Base-by-base conservation (phyloP, 1,140 invertebrate genomes). In the Drosophila saltans region DNA sequence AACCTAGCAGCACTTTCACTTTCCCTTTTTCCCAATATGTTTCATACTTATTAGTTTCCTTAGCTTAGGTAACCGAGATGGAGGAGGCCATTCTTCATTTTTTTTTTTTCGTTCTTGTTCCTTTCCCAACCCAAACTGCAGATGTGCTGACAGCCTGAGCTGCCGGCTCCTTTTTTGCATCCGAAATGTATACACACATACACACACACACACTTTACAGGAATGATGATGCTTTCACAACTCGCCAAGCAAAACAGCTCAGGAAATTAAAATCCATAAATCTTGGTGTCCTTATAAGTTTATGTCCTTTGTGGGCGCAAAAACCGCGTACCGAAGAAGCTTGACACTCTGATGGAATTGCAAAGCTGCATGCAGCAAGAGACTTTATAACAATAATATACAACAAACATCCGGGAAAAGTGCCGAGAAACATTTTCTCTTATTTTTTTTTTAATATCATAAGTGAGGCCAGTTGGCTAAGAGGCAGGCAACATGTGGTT, bases 221-320 rank as follows among this genome's bases (percentile, higher is more conserved):
- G 40, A 56, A 62, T 69, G 66, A 41, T 48, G 66, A 41, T 48
- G 33, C 62, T 66, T 60, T 56, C 77, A 72, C 64, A 70, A 57
- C 68, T 78, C 55, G 68, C 63, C 71, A 67, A 55, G 67, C 69
- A 61, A 62, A 78, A 70, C 80, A 83, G 77, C 84, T 89, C 80
- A 88, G 83, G 83, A 88, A 88, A 88, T 88, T 88, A 88, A 88
- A 88, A 83, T 65, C 68, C 84, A 88, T 88, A 88, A 88, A 88
- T 88, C 83, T 88, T 80, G 60, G 39, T 57, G 41, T 66, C 56
- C 61, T 71, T 65, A 79, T 79, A 79, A 79, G 76, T 66, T 79
- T 39, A 65, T 78, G 68, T 78, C 72, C 72, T 75, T 55, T 11
- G 39, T 52, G 60, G 26, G 28, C 56, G 11, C 58, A 33, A 4